phyloP scores from a whole-genome alignment of 1,140 invertebrate species.

The Hormaphis cornu region DNA sequence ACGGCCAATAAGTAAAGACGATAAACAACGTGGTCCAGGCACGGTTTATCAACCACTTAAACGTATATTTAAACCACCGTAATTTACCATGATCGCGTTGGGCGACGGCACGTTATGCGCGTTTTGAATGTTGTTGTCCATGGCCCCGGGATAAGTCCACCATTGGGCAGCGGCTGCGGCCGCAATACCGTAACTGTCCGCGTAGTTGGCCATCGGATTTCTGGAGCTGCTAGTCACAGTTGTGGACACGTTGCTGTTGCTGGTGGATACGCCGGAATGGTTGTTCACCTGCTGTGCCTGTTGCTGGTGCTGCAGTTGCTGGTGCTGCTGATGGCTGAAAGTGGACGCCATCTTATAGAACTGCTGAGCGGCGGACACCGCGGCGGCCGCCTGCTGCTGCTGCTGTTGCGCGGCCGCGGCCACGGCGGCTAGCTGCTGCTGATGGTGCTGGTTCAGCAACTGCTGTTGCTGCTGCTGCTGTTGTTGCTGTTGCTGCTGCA shows the following conservation, averaged over 20 bases:
- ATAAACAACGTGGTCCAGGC: too few species aligned
- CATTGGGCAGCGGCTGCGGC: slow-evolving; percentile 52
- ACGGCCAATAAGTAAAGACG: too few species aligned
- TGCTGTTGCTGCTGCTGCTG: slow-evolving; percentile 48
- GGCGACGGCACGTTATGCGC: slow-evolving; percentile 29
- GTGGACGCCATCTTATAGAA: slow-evolving; percentile 73
- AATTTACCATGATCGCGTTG: slow-evolving; percentile 26
- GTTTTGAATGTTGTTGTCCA: slow-evolving; percentile 33
- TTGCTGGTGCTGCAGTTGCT: slow-evolving; percentile 34
- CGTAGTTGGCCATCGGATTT: slow-evolving; percentile 22
- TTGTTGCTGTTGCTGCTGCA: slow-evolving; percentile 42
- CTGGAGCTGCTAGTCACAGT: slow-evolving; percentile 38
- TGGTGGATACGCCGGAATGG: slow-evolving; percentile 29
- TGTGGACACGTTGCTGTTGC: slow-evolving; percentile 13
- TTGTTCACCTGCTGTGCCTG: slow-evolving; percentile 39
- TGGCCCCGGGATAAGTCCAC: slow-evolving; percentile 44
- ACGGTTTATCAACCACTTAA: too few species aligned
- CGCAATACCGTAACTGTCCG: slow-evolving; percentile 41
- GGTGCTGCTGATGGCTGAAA: slow-evolving; percentile 59
- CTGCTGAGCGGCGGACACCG: slow-evolving; percentile 52
- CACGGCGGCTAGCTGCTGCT: slow-evolving; percentile 46
- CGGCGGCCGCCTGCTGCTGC: slow-evolving; percentile 44
- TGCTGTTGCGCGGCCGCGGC: slow-evolving; percentile 44
- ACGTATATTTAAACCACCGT: too few species aligned
- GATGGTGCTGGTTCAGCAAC: slow-evolving; percentile 46